Evolutionary conservation across 2,888 invertebrate genomes (phyloP), one percentile per base, ranked within the genome.

Genomic region (Drosophila merina): DNA sequence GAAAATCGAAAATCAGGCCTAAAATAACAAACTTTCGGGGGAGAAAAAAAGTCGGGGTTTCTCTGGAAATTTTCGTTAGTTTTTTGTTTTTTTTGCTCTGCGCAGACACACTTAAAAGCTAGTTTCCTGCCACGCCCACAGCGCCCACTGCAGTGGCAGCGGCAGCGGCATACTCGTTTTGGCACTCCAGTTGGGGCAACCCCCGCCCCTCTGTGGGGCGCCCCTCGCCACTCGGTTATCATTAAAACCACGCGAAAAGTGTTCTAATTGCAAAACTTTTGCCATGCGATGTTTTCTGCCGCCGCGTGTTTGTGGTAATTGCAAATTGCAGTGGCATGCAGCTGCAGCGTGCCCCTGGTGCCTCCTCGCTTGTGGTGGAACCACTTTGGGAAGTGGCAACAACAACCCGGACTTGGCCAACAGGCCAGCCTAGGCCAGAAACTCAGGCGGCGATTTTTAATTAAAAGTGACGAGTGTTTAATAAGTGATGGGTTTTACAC

Each of bases 381-480:
- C 4, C 42, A 10, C 57, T 26, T 26, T 30, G 26, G 12, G 44
- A 3, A 8, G 33, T 25, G 51, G 62, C 20, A 42, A 36, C 36
- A 36, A n/a, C 36, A 36, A 36, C 42, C 72, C 20, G 63, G 30
- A 45, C 28, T 25, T 36, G 62, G 64, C 28, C 51, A 66, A 48
- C 10, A 26, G 9, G 20, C 25, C 7, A 42, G 20, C 10, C 7
- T 20, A 42, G 8, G 25, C 44, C 44, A 10, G 30, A 12, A 60
- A 25, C 47, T 47, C 59, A 40, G 67, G 67, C 69, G 63, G 67
- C 74, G 68, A 68, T 86, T 75, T 82, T 86, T 88, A 83, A 88
- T 83, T 88, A 83, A 86, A 88, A 86, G 88, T 83, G 88, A 83
- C 88, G 88, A 83, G 83, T 88, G 72, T 86, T 87, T 88, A 83